Evolutionary conservation across 1,140 invertebrate genomes (phyloP), one percentile per base, ranked within the genome.

Genomic region (Rhyacophila brunnea): DNA sequence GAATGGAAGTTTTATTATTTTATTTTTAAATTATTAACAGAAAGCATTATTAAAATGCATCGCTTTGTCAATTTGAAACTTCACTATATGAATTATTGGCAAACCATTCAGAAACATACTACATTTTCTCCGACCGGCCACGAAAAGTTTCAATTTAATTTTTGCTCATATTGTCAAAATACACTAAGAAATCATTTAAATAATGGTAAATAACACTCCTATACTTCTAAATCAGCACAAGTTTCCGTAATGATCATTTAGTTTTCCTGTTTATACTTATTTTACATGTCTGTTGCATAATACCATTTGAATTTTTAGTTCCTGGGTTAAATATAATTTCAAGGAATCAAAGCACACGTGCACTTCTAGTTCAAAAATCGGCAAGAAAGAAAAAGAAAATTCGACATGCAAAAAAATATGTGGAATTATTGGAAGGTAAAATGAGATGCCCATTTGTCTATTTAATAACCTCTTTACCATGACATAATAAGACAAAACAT

Each of bases 381-480:
- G 13, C 35, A 14, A 40, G 50, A 43, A 68, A 61, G 36, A 72
- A 70, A 50, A 77, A 74, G 56, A 73, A 70, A 67, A 23, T 54
- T 6, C 73, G 66, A 47, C 63, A 59, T 49, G 72, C 19, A 1
- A 79, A 74, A 61, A 75, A 75, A 54, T 81, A 78, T 69, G 70
- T 74, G 6, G 80, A 83, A 50, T 57, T 83, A 32, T 58, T 82
- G 51, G 73, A 82, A 73, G 79, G 81, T 83, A 74, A 63, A 60
- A 46, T 35, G n/a, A n/a, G n/a, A n/a, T n/a, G n/a, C n/a, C n/a
- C n/a, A n/a, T 28, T 28, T 28, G 23, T 5, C 23, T n/a, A n/a
- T n/a, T n/a, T n/a, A n/a, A n/a, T n/a, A n/a, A n/a, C n/a, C n/a
- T 28, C 23, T 9, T 28, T 5, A 28, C 9, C 23, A 28, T 28